A percentile compares a stretch with the other conserved stretches of the same genome.
Conservation (phyloP, 1,140 invertebrate genomes). For the Anastatus disparis region DNA sequence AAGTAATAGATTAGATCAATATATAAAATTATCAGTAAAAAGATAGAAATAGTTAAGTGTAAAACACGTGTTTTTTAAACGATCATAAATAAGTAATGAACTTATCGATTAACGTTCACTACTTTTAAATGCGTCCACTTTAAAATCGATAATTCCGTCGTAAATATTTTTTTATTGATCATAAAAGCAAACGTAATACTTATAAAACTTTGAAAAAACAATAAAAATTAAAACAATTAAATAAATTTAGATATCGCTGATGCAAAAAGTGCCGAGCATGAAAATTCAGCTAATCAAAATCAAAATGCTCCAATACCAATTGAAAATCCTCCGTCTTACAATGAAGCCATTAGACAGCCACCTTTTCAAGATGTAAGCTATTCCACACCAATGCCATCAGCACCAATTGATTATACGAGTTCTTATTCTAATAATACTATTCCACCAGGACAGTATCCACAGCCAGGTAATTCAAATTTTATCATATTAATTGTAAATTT, state of each 20-base stretch:
- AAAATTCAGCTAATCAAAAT: neutral
- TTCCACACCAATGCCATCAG: neutral
- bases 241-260: too few species aligned
- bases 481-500: too few species aligned
- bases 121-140: too few species aligned
- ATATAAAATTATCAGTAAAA: too few species aligned
- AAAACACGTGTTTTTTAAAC: too few species aligned
- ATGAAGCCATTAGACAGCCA: neutral
- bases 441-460: neutral
- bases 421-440: neutral
- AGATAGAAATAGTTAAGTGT: too few species aligned
- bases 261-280: neutral
- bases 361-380: neutral
- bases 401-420: neutral
- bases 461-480: too few species aligned
- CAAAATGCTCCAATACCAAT: neutral
- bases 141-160: neutral
- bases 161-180: neutral
- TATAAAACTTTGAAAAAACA: too few species aligned
- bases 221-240: too few species aligned
- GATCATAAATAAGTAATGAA: too few species aligned
- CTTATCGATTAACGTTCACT: too few species aligned
- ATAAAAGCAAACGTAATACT: neutral
- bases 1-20: too few species aligned
- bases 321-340: neutral